These are phyloP conservation scores for Pseudopodoces humilis DNA, from an alignment of 2,113 vertebrate genomes.

Conservation along the genomic window DNA sequence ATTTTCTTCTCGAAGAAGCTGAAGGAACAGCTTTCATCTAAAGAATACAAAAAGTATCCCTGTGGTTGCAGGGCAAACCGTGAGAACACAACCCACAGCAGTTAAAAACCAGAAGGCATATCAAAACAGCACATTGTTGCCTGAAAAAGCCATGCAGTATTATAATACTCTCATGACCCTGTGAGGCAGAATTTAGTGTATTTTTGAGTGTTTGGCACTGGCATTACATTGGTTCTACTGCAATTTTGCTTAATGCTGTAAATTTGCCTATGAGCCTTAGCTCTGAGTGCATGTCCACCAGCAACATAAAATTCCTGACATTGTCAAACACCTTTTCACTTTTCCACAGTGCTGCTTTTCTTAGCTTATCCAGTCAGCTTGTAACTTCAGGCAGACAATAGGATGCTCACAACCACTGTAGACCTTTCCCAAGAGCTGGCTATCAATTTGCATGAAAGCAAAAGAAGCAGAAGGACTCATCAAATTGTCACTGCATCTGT, in stretches of 20 bases:
- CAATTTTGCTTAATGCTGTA: not conserved
- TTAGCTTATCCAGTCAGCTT: not conserved
- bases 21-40: not conserved
- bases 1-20: not conserved
- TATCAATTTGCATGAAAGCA: constrained; percentile 43
- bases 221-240: not conserved
- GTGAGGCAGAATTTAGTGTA: not conserved
- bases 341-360: not conserved
- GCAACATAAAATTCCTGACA: not conserved
- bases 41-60: constrained; percentile 14
- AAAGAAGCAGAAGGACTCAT: constrained; percentile 23
- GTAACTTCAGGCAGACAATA: constrained; percentile 17
- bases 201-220: not conserved
- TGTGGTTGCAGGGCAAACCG: constrained; percentile 9
- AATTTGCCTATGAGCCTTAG: not conserved
- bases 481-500: constrained; percentile 50
- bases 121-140: not conserved
- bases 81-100: constrained; percentile 40
- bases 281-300: not conserved
- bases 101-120: constrained; percentile 11
- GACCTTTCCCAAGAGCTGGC: constrained; percentile 37
- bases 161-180: not conserved
- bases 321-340: not conserved
- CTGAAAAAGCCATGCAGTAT: not conserved
- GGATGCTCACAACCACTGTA: not conserved